Conservation (phyloP, 2,888 invertebrate genomes). For the Atethmia centrago region DNA sequence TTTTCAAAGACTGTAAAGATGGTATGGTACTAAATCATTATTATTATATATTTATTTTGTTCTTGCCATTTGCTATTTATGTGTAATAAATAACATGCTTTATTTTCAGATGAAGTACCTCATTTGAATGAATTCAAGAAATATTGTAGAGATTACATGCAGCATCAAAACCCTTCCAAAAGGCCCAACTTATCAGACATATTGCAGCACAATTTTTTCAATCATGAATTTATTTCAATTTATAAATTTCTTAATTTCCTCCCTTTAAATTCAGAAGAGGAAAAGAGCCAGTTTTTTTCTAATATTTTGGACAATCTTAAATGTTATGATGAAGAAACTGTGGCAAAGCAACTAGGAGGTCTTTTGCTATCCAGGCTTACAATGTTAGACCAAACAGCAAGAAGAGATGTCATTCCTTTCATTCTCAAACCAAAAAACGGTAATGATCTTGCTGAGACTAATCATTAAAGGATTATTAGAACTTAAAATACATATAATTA, state of each 20-base stretch:
- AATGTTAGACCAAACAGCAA: slow-evolving; percentile 95
- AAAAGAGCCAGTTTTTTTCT: slow-evolving; percentile 95
- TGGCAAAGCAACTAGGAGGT: slow-evolving; percentile 95
- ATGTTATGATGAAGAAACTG: slow-evolving; percentile 94
- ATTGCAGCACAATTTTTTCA: slow-evolving; percentile 94
- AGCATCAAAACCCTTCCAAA: slow-evolving; percentile 91
- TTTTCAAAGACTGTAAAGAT: slow-evolving; percentile 91
- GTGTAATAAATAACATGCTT: slow-evolving; percentile 17
- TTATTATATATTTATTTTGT: slow-evolving; percentile 5
- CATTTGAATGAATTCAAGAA: slow-evolving; percentile 93
- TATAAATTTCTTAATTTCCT: slow-evolving; percentile 95
- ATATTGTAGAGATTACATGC: slow-evolving; percentile 92
- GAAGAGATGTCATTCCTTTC: slow-evolving; percentile 92
- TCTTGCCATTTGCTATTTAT: not conserved
- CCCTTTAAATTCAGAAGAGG: slow-evolving; percentile 94
- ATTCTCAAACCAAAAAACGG: slow-evolving; percentile 93
- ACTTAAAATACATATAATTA: not conserved
- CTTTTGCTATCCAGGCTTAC: slow-evolving; percentile 96
- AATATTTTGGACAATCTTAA: slow-evolving; percentile 92
- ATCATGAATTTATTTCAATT: slow-evolving; percentile 95
- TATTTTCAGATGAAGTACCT: slow-evolving; percentile 92
- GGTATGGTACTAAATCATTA: slow-evolving; percentile 78
- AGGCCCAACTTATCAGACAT: slow-evolving; percentile 93
- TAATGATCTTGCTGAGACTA: slow-evolving; percentile 70
- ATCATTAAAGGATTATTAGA: not conserved